phyloP scores from a whole-genome alignment of 2,113 vertebrate genomes.

The Halichoerus grypus region DNA sequence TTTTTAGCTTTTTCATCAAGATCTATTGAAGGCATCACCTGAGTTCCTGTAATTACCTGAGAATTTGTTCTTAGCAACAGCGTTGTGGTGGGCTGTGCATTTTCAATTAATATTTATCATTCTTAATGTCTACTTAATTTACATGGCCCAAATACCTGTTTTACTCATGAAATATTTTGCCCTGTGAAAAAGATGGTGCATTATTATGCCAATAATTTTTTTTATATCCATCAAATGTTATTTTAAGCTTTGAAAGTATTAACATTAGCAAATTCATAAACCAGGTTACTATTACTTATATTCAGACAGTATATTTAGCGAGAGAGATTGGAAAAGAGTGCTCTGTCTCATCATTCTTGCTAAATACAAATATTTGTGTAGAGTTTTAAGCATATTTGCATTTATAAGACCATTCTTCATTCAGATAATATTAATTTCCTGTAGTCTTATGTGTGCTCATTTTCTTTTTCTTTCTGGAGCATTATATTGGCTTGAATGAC shows the following conservation, averaged over 20 bases:
- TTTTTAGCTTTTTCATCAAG: not conserved
- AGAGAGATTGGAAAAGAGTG: not conserved
- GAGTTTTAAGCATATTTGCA: not conserved
- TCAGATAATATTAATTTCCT: not conserved
- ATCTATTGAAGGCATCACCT: not conserved
- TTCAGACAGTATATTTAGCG: not conserved
- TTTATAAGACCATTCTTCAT: not conserved
- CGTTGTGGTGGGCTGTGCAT: not conserved
- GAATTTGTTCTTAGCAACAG: not conserved
- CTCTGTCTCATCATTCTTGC: not conserved
- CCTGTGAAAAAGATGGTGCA: not conserved
- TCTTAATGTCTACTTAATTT: not conserved
- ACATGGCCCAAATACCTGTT: not conserved
- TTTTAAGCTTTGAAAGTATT: slow-evolving; percentile 33
- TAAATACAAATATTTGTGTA: not conserved
- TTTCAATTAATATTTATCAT: not conserved
- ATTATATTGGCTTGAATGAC: not conserved
- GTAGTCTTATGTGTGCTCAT: not conserved
- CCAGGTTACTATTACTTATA: not conserved
- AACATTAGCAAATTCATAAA: not conserved
- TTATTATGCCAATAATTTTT: not conserved
- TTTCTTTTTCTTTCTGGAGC: not conserved
- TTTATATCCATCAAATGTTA: slow-evolving; percentile 7
- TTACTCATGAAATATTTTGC: not conserved
- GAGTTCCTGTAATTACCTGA: not conserved